Percentiles rank a stretch among this genome's conserved stretches.
phyloP scores from a whole-genome alignment of 2,113 vertebrate genomes.

The Oryzias celebensis region DNA sequence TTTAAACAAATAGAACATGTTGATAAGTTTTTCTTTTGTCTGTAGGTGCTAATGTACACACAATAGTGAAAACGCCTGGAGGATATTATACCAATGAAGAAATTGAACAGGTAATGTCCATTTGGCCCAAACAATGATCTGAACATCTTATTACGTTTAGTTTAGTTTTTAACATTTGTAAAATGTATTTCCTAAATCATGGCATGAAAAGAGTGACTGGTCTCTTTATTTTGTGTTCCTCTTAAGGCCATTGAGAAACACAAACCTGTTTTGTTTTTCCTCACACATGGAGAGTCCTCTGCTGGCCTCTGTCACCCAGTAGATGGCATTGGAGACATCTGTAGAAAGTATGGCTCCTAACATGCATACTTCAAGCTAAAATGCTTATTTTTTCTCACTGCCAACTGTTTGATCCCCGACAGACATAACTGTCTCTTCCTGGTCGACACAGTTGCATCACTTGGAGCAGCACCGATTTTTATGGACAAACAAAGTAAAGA shows the following conservation, averaged over 20 bases:
- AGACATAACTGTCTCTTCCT: slow-evolving; percentile 91
- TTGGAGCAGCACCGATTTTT: slow-evolving; percentile 88
- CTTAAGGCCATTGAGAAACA: slow-evolving; percentile 82
- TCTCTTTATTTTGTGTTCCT: background rate
- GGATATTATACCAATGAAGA: slow-evolving; percentile 81
- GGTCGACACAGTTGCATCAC: slow-evolving; percentile 90
- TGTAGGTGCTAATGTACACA: slow-evolving; percentile 85
- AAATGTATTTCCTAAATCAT: too few relatives aligned
- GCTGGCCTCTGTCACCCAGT: slow-evolving; percentile 87
- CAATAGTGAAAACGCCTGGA: slow-evolving; percentile 83
- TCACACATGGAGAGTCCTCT: slow-evolving; percentile 94
- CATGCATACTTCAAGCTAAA: background rate
- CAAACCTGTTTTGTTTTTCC: slow-evolving; percentile 88
- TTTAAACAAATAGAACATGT: background rate
- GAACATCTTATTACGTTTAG: too few relatives aligned
- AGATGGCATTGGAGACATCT: slow-evolving; percentile 88
- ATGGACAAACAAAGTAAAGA: slow-evolving; percentile 93
- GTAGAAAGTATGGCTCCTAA: slow-evolving; percentile 81
- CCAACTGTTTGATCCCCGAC: background rate
- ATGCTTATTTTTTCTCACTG: background rate
- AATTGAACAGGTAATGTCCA: slow-evolving; percentile 83
- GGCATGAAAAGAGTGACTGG: background rate
- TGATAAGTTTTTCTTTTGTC: background rate
- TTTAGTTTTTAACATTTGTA: too few relatives aligned
- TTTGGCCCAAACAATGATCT: background rate